These are phyloP conservation scores for Noturus placidus DNA, from an alignment of 2,113 vertebrate species.

Conservation along the genomic window DNA sequence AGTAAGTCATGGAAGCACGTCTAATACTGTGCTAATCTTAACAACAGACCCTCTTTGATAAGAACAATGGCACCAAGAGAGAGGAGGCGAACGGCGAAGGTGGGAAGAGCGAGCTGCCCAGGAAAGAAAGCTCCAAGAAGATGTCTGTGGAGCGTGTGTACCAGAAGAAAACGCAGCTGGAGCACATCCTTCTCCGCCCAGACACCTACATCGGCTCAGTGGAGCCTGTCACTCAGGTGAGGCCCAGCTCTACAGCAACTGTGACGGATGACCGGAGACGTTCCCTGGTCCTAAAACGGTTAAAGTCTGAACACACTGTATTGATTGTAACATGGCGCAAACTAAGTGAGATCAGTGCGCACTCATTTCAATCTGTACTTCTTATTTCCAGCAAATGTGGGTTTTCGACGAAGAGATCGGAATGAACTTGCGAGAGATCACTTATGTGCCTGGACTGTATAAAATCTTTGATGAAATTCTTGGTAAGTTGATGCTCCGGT, in stretches of 20 bases:
- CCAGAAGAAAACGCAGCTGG: constrained; percentile 98
- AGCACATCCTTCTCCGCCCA: constrained; percentile 96
- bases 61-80: constrained; percentile 82
- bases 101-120: constrained; percentile 66
- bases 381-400: constrained; percentile 87
- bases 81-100: constrained; percentile 83
- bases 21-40: constrained; percentile 35
- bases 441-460: constrained; percentile 95
- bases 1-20: background rate
- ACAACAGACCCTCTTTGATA: constrained; percentile 84
- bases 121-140: constrained; percentile 87
- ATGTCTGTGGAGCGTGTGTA: constrained; percentile 96
- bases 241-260: background rate
- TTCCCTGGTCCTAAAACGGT: background rate
- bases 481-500: constrained; percentile 74
- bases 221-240: constrained; percentile 92
- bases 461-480: constrained; percentile 99
- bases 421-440: constrained; percentile 96
- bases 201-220: constrained; percentile 96
- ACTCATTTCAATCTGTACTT: constrained; percentile 1
- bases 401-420: constrained; percentile 96
- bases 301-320: background rate
- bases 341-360: background rate
- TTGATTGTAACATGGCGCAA: background rate
- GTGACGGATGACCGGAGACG: background rate